These are phyloP conservation scores for Epistrophella euchroma DNA, from an alignment of 2,888 invertebrate genomes.

Conservation along the genomic window DNA sequence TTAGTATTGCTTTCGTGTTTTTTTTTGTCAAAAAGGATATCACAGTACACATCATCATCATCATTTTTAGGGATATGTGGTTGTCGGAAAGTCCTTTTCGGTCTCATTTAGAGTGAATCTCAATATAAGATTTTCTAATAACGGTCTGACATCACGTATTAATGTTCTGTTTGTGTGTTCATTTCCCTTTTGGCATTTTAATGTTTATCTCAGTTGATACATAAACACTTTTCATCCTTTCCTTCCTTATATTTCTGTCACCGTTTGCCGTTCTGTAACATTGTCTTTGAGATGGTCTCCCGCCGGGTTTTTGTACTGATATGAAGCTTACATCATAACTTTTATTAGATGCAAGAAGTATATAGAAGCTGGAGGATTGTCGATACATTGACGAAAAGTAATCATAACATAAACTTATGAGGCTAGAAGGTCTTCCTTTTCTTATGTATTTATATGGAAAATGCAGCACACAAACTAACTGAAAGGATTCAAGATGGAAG, in stretches of 20 bases:
- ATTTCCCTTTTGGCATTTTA: slow-evolving; percentile 75
- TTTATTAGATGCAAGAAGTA: neutral
- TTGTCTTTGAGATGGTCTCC: neutral
- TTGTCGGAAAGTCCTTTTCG: slow-evolving; percentile 2
- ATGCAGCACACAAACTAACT: slow-evolving; percentile 3
- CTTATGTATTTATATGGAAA: neutral
- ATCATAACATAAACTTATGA: slow-evolving; percentile 63
- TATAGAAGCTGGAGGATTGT: slow-evolving; percentile 32
- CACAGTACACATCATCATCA: slow-evolving; percentile 39
- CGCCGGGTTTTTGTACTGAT: neutral
- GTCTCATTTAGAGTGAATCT: slow-evolving; percentile 46
- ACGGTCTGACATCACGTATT: slow-evolving; percentile 71
- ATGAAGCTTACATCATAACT: neutral
- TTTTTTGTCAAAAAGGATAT: slow-evolving; percentile 43
- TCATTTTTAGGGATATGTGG: slow-evolving; percentile 10
- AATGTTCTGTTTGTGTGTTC: slow-evolving; percentile 71
- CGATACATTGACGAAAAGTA: slow-evolving; percentile 71
- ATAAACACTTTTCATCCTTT: slow-evolving; percentile 55
- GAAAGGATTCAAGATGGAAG: neutral
- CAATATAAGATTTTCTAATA: slow-evolving; percentile 75
- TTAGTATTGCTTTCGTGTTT: slow-evolving; percentile 8
- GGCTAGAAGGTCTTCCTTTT: slow-evolving; percentile 22
- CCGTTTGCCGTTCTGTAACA: neutral
- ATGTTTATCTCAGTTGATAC: slow-evolving; percentile 72
- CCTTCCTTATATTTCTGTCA: neutral